Evolutionary conservation across 2,113 vertebrate genomes (phyloP), one percentile per base, ranked within the genome.

Genomic region (Osmerus eperlanus): DNA sequence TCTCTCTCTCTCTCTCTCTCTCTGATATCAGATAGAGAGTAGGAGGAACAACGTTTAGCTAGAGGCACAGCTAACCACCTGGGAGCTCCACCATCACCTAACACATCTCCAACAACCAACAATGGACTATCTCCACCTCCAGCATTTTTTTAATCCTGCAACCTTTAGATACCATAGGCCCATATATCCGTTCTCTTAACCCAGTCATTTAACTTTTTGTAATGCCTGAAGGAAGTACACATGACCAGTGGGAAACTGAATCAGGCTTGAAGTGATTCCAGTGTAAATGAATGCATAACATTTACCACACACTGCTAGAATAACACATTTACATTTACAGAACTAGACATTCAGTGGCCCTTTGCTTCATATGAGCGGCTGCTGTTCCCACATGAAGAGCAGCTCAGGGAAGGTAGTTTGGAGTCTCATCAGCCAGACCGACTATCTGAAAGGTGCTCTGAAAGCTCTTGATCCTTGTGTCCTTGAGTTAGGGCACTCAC

Each of bases 101-200:
- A 36, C 62, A 41, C 16, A 41, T 14, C 29, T 18, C 62, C 25
- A 28, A 15, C 13, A 64, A 47, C 41, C 62, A 64, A n/a, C 29
- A 64, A 64, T 28, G 16, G 9, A 3, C 15, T 36, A 15, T 64
- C 15, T 32, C 62, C 32, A 29, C 28, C 28, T 64, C 23, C 29
- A 64, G 32, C 7, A 0, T 76, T 82, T 81, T 70, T 76, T 80
- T 79, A 64, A 85, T 78, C 66, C 68, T 21, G 14, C 18, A 19
- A 71, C 76, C 70, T 69, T 73, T 73, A 73, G 16, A 15, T 9
- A 67, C 68, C 75, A 71, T 74, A 25, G 65, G 64, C 73, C 71
- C 74, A 36, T 68, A 55, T 65, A 77, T 66, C 15, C 59, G 28
- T 74, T 78, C 72, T 16, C 62, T 41, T 15, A 71, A 68, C 67